Evolutionary conservation across 2,113 vertebrate species (phyloP), one percentile per base, ranked within the genome.

Genomic region (Cebus imitator): DNA sequence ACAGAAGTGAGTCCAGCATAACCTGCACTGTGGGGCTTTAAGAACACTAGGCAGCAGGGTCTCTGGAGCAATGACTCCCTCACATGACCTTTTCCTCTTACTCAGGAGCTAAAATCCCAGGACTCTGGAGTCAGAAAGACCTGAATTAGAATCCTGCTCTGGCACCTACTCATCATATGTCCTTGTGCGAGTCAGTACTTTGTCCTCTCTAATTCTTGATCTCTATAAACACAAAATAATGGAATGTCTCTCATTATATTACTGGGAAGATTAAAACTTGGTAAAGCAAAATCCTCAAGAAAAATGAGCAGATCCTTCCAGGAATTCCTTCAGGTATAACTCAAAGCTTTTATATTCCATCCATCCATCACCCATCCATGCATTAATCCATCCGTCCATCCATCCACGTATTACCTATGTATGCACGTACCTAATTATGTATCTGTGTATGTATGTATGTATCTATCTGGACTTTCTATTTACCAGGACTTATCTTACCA

Each of bases 281-380:
- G n/a, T 68, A 80, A 95, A 90, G 70, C 17, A 72, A 93, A 84
- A 96, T 70, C 50, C 17, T 87, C 23, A 94, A 70, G 55, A 78
- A 89, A 90, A 45, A 40, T 1, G 50, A 88, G 73, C 7, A 95
- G 73, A 88, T 88, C 11, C 40, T 79, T 79, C 52, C 20, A 76
- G 82, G 14, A 82, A 68, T 64, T 87, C 57, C 70, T 91, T 85
- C 37, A 48, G 45, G 50, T 16, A 23, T 72, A 70, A 68, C 70
- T 80, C 55, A 86, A 90, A 93, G 14, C n/a, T 84, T 91, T 43
- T 75, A 13, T 91, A 27, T 61, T 93, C 88, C 11, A 87, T 50
- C 25, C 18, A 66, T 50, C 43, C 13, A 32, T 61, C 52, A 87
- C 43, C 25, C 11, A 66, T 40, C n/a, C 18, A 32, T 61, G 32